phyloP scores from a whole-genome alignment of 2,888 invertebrate species.

The Eilema depressum region DNA sequence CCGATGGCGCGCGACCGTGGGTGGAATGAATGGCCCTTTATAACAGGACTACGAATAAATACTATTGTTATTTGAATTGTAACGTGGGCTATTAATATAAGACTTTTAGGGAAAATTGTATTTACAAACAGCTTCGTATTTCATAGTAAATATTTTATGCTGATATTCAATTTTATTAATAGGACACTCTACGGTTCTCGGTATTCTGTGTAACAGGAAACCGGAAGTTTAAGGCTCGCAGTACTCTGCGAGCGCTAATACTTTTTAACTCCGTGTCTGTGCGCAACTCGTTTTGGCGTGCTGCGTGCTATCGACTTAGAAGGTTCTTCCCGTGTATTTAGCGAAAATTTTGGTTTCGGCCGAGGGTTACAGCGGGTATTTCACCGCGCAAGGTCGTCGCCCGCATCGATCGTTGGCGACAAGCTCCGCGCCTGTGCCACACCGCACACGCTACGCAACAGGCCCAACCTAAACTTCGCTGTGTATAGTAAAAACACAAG shows the following conservation, averaged over 20 bases:
- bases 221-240: neutral
- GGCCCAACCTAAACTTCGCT: constrained; percentile 64
- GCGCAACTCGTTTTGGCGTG: neutral
- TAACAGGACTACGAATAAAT: neutral
- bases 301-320: constrained; percentile 27
- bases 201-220: neutral
- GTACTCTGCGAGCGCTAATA: constrained; percentile 1
- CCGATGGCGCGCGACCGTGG: neutral
- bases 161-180: neutral
- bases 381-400: constrained; percentile 74
- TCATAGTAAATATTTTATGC: neutral
- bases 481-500: constrained; percentile 67
- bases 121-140: neutral
- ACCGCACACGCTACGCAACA: constrained; percentile 63
- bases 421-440: constrained; percentile 63
- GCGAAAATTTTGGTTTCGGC: constrained; percentile 38
- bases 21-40: constrained; percentile 7
- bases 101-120: neutral
- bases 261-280: neutral
- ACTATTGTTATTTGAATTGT: constrained; percentile 4
- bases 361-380: constrained; percentile 31
- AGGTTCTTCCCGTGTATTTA: constrained; percentile 26
- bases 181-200: neutral
- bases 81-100: neutral
- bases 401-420: constrained; percentile 73